These are phyloP conservation scores for Stenodera caucasica DNA, from an alignment of 2,888 invertebrate genomes.

Conservation along the genomic window DNA sequence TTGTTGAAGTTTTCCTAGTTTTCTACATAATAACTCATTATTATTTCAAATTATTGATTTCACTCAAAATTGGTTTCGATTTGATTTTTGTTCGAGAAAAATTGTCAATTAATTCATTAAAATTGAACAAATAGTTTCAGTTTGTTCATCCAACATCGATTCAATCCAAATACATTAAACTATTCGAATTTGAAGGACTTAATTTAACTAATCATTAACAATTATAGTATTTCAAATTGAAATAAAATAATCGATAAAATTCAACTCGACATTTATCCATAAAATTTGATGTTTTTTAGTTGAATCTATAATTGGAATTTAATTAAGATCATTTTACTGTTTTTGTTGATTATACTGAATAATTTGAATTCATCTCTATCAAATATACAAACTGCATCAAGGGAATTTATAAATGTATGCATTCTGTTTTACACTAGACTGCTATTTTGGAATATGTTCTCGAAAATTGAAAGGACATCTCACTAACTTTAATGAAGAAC, in stretches of 20 bases:
- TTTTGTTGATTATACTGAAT: not conserved
- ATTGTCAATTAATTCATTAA: no score
- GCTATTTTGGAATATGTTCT: not conserved
- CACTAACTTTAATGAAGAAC: not conserved
- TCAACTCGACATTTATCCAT: no score
- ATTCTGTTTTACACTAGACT: not conserved
- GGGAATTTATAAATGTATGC: not conserved
- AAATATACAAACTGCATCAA: not conserved
- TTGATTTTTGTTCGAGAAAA: no score
- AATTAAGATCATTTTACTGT: not conserved
- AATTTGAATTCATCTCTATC: not conserved
- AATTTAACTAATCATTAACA: conserved; percentile 39
- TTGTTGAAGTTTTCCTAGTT: no score
- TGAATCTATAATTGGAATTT: not conserved
- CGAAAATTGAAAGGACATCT: not conserved
- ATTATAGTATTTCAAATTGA: not conserved
- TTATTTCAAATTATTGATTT: no score
- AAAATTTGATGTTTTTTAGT: not conserved
- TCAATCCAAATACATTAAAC: conserved; percentile 22
- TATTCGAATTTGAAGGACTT: conserved; percentile 41
- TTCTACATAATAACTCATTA: no score
- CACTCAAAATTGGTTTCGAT: no score
- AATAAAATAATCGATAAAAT: not conserved
- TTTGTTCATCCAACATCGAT: not conserved
- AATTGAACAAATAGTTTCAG: not conserved